Evolutionary conservation across 2,113 vertebrate genomes (phyloP).

Genomic region (Motacilla alba): DNA sequence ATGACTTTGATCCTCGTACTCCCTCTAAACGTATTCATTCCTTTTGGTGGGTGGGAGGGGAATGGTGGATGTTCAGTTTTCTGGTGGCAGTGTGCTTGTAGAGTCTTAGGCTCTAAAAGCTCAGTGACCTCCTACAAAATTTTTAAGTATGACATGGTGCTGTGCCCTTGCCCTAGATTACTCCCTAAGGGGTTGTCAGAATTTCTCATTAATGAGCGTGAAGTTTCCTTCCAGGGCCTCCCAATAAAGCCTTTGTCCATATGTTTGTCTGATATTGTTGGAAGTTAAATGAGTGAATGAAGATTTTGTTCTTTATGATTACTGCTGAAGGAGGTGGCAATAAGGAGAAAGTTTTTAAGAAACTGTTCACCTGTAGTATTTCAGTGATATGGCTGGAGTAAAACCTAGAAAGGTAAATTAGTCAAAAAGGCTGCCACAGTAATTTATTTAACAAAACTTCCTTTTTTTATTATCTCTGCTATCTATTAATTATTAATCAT

Average conservation of each 20-base stretch:
- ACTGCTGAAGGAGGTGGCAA: not conserved
- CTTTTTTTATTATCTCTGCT: not conserved
- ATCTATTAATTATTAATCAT: not conserved
- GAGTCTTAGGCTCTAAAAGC: not conserved
- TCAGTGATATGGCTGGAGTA: not conserved
- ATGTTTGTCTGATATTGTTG: not conserved
- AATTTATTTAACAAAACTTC: not conserved
- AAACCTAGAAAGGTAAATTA: not conserved
- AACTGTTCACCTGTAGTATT: not conserved
- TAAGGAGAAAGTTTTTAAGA: not conserved
- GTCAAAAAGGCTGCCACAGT: not conserved
- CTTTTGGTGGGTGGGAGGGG: no score
- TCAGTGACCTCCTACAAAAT: not conserved
- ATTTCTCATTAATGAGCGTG: not conserved
- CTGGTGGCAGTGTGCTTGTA: not conserved
- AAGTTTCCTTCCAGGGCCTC: not conserved
- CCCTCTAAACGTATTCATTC: not conserved
- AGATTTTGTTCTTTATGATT: not conserved
- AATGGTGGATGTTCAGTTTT: not conserved
- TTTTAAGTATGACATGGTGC: not conserved
- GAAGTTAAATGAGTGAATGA: not conserved
- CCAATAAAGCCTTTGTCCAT: not conserved
- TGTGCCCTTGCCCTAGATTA: not conserved
- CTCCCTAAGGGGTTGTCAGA: not conserved
- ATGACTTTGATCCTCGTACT: not conserved